Percentiles rank a stretch among this genome's conserved stretches.
Evolutionary conservation across 1,140 invertebrate genomes (phyloP).

Genomic region (Procambarus virginalis): DNA sequence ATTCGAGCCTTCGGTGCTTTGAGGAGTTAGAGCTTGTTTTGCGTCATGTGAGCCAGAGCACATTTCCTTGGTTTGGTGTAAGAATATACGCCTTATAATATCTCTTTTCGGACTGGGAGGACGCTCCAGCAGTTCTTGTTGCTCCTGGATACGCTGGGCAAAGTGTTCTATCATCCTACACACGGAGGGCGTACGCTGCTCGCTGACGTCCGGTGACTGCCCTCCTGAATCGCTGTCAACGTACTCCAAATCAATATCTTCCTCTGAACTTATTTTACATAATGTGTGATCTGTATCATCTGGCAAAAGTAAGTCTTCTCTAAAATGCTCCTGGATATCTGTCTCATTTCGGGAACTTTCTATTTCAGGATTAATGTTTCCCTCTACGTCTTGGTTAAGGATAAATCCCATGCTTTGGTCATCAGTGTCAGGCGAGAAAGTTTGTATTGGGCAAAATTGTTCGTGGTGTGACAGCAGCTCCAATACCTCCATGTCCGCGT

Average conservation of each 20-base stretch:
- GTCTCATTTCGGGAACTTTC: background rate
- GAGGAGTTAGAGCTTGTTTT: background rate
- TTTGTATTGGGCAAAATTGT: constrained; percentile 48
- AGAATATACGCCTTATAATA: background rate
- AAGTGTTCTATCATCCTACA: constrained; percentile 56
- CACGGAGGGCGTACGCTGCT: constrained; percentile 14
- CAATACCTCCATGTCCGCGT: constrained; percentile 54
- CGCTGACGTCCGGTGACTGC: background rate
- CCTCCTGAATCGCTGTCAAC: background rate
- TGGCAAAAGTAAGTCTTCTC: background rate
- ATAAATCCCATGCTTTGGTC: background rate
- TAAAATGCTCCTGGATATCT: background rate
- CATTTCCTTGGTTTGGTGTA: background rate
- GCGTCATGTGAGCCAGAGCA: background rate
- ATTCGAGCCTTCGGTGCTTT: background rate
- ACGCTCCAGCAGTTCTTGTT: constrained; percentile 4
- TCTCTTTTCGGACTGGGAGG: background rate
- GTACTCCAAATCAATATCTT: background rate
- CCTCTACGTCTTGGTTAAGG: background rate
- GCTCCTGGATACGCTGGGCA: constrained; percentile 46
- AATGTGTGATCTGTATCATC: background rate
- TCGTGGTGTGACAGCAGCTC: constrained; percentile 38
- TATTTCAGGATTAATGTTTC: background rate
- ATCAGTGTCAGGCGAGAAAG: background rate
- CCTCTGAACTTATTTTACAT: background rate